A percentile compares a stretch with the other conserved stretches of the same genome.
Evolutionary conservation across 1,140 invertebrate genomes (phyloP).

Genomic region (Platyura marginata): DNA sequence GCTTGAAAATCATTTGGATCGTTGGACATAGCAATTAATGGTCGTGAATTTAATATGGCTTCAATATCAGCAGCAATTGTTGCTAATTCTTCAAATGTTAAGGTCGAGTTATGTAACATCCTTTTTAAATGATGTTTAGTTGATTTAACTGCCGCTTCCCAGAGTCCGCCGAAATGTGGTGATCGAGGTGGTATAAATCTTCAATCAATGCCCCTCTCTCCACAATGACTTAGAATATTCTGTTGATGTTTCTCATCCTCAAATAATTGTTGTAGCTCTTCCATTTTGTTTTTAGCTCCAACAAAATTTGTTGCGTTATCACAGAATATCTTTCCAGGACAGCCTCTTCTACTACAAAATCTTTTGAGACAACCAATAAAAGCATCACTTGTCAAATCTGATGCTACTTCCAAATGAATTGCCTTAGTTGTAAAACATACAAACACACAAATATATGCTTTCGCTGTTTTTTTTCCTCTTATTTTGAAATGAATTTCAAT

Average conservation of each 20-base stretch:
- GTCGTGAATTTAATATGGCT: constrained; percentile 12
- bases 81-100: constrained; percentile 10
- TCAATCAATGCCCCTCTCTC: constrained; percentile 9
- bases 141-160: constrained; percentile 13
- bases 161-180: constrained; percentile 15
- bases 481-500: constrained; percentile 10
- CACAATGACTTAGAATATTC: background rate
- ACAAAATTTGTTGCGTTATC: constrained; percentile 21
- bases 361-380: constrained; percentile 9
- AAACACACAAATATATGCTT: constrained; percentile 9
- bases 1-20: constrained; percentile 10
- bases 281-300: constrained; percentile 10
- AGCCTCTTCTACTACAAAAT: constrained; percentile 8
- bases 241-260: background rate
- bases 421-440: constrained; percentile 12
- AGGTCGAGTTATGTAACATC: constrained; percentile 6
- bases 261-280: background rate
- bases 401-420: constrained; percentile 12
- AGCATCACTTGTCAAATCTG: constrained; percentile 7
- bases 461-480: constrained; percentile 5
- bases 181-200: constrained; percentile 11
- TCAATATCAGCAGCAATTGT: constrained; percentile 10
- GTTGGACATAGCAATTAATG: constrained; percentile 9
- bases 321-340: constrained; percentile 8
- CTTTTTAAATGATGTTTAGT: constrained; percentile 12